Evolutionary conservation across 2,797 vertebrate species (phyloP).

Genomic region (Melanotaenia maccullochi): DNA sequence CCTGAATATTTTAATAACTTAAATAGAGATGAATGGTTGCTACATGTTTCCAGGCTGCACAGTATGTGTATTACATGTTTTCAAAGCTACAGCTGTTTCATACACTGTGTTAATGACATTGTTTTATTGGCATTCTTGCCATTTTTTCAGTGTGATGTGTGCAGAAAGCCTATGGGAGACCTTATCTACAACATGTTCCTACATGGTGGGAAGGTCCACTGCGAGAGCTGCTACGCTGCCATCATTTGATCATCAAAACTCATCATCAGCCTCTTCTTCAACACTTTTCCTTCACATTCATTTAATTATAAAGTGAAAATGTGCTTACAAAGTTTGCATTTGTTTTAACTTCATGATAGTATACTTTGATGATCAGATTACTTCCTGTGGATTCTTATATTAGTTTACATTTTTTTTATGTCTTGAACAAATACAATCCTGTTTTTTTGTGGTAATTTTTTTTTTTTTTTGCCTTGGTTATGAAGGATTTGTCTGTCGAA

Average conservation of each 20-base stretch:
- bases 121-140: constrained; percentile 4
- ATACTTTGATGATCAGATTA: constrained; percentile 47
- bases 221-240: constrained; percentile 91
- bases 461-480: constrained; percentile 50
- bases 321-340: constrained; percentile 39
- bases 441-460: neutral
- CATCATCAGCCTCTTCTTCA: constrained; percentile 35
- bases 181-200: constrained; percentile 92
- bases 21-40: neutral
- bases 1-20: neutral
- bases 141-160: constrained; percentile 88
- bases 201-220: constrained; percentile 90
- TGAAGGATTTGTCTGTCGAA: constrained; percentile 68
- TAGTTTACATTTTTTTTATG: constrained; percentile 28
- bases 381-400: constrained; percentile 10
- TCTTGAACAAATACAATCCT: constrained; percentile 2
- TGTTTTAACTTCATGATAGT: constrained; percentile 27
- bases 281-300: constrained; percentile 34
- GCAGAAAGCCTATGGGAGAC: constrained; percentile 91
- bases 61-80: neutral
- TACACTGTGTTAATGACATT: neutral
- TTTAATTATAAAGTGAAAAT: constrained; percentile 65
- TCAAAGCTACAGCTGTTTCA: neutral
- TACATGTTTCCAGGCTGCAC: too few relatives aligned
- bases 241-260: constrained; percentile 78